phyloP scores from a whole-genome alignment of 2,113 vertebrate genomes.

The Orientallactaga bullata region DNA sequence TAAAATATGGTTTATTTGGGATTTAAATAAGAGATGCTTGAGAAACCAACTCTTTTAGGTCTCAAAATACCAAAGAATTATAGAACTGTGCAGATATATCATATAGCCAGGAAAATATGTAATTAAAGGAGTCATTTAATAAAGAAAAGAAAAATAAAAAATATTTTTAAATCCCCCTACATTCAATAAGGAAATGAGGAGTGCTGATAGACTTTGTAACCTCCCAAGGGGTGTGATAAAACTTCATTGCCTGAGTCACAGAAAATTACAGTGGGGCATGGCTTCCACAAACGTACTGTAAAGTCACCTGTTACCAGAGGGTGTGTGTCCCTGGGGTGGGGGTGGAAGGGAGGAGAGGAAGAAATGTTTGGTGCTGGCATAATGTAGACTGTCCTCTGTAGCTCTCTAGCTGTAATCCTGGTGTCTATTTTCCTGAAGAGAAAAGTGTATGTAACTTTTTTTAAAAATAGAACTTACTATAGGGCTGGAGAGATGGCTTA shows the following conservation, averaged over 20 bases:
- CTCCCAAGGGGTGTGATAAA: slow-evolving; percentile 25
- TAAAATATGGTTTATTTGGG: neutral
- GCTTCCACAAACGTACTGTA: neutral
- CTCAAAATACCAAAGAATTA: neutral
- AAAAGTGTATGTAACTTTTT: neutral
- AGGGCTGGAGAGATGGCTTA: too few species aligned
- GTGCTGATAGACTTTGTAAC: neutral
- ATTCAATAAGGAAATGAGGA: slow-evolving; percentile 15
- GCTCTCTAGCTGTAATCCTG: neutral
- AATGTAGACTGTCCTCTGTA: neutral
- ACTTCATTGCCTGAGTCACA: slow-evolving; percentile 34
- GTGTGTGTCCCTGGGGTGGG: neutral
- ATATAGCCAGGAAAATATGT: neutral
- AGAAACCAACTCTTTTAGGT: neutral
- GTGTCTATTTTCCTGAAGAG: neutral
- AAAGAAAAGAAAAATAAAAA: slow-evolving; percentile 31
- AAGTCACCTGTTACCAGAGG: neutral
- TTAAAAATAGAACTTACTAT: too few species aligned
- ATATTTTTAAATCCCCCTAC: neutral
- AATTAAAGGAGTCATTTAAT: slow-evolving; percentile 11
- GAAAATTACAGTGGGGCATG: neutral
- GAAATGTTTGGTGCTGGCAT: neutral
- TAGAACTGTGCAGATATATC: neutral
- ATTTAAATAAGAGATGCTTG: slow-evolving; percentile 8
- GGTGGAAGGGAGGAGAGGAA: neutral